Percentiles rank a stretch among this genome's conserved stretches.
These are phyloP conservation scores for Danaus plexippus DNA, from an alignment of 1,140 invertebrate species.

Conservation along the genomic window DNA sequence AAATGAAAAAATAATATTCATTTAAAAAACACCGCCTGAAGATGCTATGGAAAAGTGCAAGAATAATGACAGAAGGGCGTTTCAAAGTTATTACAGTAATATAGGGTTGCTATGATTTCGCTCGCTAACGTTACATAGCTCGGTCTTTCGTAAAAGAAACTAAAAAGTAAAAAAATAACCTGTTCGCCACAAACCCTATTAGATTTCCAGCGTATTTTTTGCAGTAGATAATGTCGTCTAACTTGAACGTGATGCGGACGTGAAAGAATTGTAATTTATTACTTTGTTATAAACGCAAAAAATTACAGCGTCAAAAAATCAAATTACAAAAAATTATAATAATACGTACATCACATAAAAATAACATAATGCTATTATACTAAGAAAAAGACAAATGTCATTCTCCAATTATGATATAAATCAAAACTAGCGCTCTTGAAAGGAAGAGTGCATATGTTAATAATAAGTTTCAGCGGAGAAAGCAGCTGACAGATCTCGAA, in stretches of 20 bases:
- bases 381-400: slow-evolving; percentile 12
- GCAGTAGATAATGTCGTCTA: slow-evolving; percentile 55
- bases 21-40: slow-evolving; percentile 18
- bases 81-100: slow-evolving; percentile 61
- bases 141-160: slow-evolving; percentile 45
- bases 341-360: neutral
- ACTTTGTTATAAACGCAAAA: slow-evolving; percentile 26
- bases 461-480: slow-evolving; percentile 56
- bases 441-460: slow-evolving; percentile 60
- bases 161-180: slow-evolving; percentile 60
- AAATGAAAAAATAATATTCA: no score
- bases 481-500: slow-evolving; percentile 56
- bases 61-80: slow-evolving; percentile 59
- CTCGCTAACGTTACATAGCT: slow-evolving; percentile 58
- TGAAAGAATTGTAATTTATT: slow-evolving; percentile 58
- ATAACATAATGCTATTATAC: neutral
- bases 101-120: slow-evolving; percentile 50
- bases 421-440: slow-evolving; percentile 42
- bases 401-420: slow-evolving; percentile 14
- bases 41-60: slow-evolving; percentile 45
- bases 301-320: no score
- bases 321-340: neutral
- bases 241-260: slow-evolving; percentile 57
- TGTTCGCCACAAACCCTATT: slow-evolving; percentile 63
- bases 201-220: slow-evolving; percentile 64